Percentiles rank a stretch among this genome's conserved stretches.
Evolutionary conservation across 2,888 invertebrate species (phyloP).

Genomic region (Matsumyia berberina): DNA sequence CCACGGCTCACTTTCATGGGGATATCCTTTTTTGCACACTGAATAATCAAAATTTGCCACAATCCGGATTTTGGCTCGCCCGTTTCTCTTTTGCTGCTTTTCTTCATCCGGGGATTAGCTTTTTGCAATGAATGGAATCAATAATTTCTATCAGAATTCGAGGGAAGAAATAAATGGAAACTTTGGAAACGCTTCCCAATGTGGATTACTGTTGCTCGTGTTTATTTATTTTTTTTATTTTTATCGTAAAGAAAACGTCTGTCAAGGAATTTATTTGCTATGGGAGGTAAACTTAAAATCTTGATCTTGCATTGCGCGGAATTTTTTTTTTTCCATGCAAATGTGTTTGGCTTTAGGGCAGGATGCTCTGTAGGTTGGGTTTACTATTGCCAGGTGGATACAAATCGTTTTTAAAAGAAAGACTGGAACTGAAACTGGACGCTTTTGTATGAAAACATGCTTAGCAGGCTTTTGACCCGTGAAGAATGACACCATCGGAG

Average conservation of each 20-base stretch:
- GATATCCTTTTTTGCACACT: slow-evolving; percentile 46
- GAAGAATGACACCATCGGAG: no score
- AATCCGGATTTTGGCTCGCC: slow-evolving; percentile 53
- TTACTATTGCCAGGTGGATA: no score
- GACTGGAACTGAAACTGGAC: no score
- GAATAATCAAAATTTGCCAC: slow-evolving; percentile 68
- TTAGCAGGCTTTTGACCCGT: no score
- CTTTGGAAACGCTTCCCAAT: slow-evolving; percentile 21
- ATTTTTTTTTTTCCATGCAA: background rate
- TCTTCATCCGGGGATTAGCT: slow-evolving; percentile 39
- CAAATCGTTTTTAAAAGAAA: no score
- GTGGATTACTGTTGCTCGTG: slow-evolving; percentile 48
- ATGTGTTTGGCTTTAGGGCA: no score
- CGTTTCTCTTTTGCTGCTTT: slow-evolving; percentile 22
- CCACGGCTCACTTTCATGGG: slow-evolving; percentile 9
- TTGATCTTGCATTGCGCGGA: background rate
- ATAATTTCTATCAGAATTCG: slow-evolving; percentile 28
- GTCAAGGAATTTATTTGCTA: slow-evolving; percentile 10
- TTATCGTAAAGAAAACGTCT: background rate
- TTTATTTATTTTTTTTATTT: slow-evolving; percentile 21
- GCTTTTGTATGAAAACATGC: no score
- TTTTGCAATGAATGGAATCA: slow-evolving; percentile 27
- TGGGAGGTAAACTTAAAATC: slow-evolving; percentile 7
- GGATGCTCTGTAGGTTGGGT: no score
- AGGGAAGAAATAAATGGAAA: slow-evolving; percentile 14